Evolutionary conservation across 1,140 invertebrate genomes (phyloP), one percentile per base, ranked within the genome.

Genomic region (Hermetia illucens): DNA sequence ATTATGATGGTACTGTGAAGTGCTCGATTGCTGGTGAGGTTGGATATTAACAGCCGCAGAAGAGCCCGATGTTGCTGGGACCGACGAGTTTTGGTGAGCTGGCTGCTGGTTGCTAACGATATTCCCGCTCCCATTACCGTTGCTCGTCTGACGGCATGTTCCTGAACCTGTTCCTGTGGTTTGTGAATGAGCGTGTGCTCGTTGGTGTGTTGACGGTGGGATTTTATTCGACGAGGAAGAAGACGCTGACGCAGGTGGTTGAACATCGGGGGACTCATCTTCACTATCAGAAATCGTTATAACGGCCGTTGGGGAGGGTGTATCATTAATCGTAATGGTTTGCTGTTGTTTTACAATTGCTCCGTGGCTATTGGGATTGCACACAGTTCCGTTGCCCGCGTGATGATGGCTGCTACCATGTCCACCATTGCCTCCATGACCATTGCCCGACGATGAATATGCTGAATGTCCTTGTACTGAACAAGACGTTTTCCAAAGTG

Each of bases 241-340:
- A n/a, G 25, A 9, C n/a, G 25, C 55, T 54, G 6, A 51, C n/a
- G 25, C 24, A 21, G 40, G 19, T 24, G 39, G 22, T 42, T 19
- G 34, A 2, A 30, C 27, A 46, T 64, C 61, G 31, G 72, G 63
- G 13, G 68, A 64, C 58, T 95, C 90, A 58, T 95, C 90, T 52
- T 94, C 91, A 51, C 89, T 92, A 54, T 94, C 92, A 22, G 89
- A 94, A 50, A 96, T 95, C 15, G 90, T 95, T 47, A 95, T 95
- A 41, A 94, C 88, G 34, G 89, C 93, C 31, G 85, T 81, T 4
- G 89, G 89, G 13, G 88, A 93, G 4, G 91, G 91, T 12, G 91
- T 93, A 55, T 91, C 88, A 34, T 81, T 74, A 40, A 90, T 90
- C 13, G 86, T 87, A 44, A 92, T 90, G 2, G 85, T 89, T 46